phyloP scores from a whole-genome alignment of 2,888 invertebrate species.

The Abrostola triplasia region DNA sequence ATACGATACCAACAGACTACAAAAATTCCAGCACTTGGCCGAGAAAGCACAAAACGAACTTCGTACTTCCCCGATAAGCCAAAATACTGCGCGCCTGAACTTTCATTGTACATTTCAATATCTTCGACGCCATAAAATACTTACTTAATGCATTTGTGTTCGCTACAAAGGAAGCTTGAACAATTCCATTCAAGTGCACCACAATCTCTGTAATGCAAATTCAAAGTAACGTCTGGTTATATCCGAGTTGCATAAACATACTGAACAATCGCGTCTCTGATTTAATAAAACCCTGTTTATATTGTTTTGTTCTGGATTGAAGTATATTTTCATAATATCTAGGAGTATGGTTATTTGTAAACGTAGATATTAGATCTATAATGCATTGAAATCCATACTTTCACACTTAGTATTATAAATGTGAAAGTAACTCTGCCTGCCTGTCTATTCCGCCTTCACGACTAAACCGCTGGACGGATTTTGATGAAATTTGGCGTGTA shows the following conservation, averaged over 20 bases:
- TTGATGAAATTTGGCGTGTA: too few species aligned
- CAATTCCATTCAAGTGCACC: conserved; percentile 46
- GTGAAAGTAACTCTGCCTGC: too few species aligned
- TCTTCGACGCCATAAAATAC: conserved; percentile 39
- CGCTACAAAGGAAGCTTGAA: conserved; percentile 41
- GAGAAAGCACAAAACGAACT: not conserved
- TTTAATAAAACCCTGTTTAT: conserved; percentile 36
- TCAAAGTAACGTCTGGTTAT: conserved; percentile 50
- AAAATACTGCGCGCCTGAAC: conserved; percentile 14
- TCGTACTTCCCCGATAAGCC: conserved; percentile 9
- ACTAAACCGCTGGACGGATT: too few species aligned
- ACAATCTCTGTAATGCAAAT: conserved; percentile 55
- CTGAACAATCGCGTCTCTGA: conserved; percentile 18
- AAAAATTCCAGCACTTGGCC: conserved; percentile 1
- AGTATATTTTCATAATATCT: too few species aligned
- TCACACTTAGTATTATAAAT: too few species aligned
- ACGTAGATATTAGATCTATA: too few species aligned
- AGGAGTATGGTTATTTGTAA: too few species aligned
- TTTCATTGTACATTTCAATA: conserved; percentile 45
- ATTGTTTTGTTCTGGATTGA: not conserved
- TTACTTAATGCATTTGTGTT: conserved; percentile 41
- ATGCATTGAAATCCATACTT: too few species aligned
- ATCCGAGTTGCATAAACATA: conserved; percentile 41
- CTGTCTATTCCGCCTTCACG: too few species aligned
- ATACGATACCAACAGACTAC: not conserved